Percentiles rank a stretch among this genome's conserved stretches.
Conservation (phyloP, 1,140 invertebrate species). For the Musca domestica region DNA sequence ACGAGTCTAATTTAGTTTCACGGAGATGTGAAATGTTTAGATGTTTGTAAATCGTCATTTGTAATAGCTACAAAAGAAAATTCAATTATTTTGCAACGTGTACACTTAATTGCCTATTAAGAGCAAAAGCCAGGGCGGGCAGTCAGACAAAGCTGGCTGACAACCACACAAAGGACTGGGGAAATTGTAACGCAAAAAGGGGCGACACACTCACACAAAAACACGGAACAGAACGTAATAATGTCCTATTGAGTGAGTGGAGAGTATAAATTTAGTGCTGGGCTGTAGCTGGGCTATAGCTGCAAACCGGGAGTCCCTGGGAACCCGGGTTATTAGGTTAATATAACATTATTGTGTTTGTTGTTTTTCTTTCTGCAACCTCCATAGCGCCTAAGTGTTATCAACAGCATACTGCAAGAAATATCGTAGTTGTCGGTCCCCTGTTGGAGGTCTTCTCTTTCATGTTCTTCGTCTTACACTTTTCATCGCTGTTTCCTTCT, state of each 20-base stretch:
- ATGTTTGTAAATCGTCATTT: conserved; percentile 15
- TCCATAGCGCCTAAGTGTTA: background rate
- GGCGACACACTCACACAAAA: background rate
- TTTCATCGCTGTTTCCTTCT: too few relatives aligned
- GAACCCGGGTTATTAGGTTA: conserved; percentile 13
- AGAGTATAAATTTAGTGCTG: background rate
- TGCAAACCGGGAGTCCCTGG: background rate
- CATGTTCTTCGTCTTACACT: too few relatives aligned
- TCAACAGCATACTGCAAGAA: background rate
- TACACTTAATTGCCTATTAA: conserved; percentile 22
- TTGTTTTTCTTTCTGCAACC: background rate
- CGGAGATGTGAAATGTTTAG: too few relatives aligned
- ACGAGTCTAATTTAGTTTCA: too few relatives aligned
- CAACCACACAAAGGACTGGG: too few relatives aligned
- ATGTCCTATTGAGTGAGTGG: background rate
- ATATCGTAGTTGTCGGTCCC: too few relatives aligned
- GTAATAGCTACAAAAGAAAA: background rate
- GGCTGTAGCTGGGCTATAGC: background rate
- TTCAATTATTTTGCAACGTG: conserved; percentile 22
- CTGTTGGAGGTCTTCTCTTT: conserved; percentile 1
- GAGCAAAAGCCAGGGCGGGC: background rate
- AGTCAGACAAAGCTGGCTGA: too few relatives aligned
- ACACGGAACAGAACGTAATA: background rate
- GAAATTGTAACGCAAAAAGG: too few relatives aligned
- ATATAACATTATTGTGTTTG: background rate